phyloP scores from a whole-genome alignment of 1,140 invertebrate species.

The Aleiodes sp. region DNA sequence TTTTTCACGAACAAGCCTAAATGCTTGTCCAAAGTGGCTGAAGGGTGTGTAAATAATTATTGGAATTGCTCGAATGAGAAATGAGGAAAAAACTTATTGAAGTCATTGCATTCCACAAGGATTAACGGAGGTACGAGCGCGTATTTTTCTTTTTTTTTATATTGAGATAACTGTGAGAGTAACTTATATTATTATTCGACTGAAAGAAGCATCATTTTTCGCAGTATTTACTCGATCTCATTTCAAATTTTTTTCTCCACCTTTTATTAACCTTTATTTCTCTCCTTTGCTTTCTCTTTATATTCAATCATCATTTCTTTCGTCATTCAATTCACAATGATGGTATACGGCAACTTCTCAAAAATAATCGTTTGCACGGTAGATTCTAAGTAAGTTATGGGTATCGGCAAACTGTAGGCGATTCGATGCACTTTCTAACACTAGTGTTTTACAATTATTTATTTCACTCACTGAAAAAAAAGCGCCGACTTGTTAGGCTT shows the following conservation, averaged over 20 bases:
- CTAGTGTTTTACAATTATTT: slow-evolving; percentile 1
- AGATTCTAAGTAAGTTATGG: not conserved
- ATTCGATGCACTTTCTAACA: not conserved
- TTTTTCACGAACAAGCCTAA: not conserved
- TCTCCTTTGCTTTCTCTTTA: too few relatives aligned
- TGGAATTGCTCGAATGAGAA: not conserved
- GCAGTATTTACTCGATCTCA: slow-evolving; percentile 9
- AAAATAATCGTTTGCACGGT: not conserved
- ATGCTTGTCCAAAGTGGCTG: not conserved
- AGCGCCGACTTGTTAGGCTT: not conserved
- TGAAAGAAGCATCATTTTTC: not conserved
- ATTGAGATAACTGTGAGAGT: not conserved
- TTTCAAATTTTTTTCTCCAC: not conserved
- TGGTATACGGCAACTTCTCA: not conserved
- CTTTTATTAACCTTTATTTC: too few relatives aligned
- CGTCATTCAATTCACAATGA: not conserved
- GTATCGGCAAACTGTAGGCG: too few relatives aligned
- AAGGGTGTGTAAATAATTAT: slow-evolving; percentile 3
- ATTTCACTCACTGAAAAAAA: not conserved
- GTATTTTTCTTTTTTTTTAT: not conserved
- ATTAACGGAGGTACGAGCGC: not conserved
- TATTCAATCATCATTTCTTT: not conserved
- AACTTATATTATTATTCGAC: not conserved
- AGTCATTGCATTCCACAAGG: slow-evolving; percentile 4
- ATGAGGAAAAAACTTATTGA: not conserved